phyloP scores from a whole-genome alignment of 2,797 vertebrate species.

The Arremon brunneinucha region DNA sequence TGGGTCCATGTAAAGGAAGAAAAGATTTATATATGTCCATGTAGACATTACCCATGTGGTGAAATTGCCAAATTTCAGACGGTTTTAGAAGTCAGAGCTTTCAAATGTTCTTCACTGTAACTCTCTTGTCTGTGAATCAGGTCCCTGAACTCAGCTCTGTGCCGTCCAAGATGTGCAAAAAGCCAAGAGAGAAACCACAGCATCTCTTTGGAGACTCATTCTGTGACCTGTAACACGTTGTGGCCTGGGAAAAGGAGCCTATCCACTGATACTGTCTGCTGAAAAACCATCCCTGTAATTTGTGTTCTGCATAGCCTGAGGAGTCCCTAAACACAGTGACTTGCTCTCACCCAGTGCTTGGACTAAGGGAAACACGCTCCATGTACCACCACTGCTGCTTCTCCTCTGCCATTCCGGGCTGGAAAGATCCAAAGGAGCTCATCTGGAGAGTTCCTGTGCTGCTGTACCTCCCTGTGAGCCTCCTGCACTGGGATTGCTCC shows the following conservation, averaged over 20 bases:
- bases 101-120: background rate
- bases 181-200: background rate
- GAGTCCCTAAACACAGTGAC: background rate
- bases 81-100: background rate
- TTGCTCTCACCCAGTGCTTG: background rate
- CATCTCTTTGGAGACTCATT: background rate
- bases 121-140: background rate
- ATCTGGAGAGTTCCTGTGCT: background rate
- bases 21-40: background rate
- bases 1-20: background rate
- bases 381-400: accelerated
- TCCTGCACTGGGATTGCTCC: background rate
- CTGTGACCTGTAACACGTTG: background rate
- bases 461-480: background rate
- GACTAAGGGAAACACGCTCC: background rate
- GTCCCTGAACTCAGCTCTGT: background rate
- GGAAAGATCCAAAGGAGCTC: background rate
- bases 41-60: accelerated
- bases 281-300: background rate
- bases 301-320: background rate
- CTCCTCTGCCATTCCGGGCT: background rate
- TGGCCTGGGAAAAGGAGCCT: background rate
- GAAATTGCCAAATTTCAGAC: background rate
- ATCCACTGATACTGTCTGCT: background rate
- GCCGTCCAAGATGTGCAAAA: background rate